Evolutionary conservation across 2,797 vertebrate species (phyloP), one percentile per base, ranked within the genome.

Genomic region (Apogon talboti): DNA sequence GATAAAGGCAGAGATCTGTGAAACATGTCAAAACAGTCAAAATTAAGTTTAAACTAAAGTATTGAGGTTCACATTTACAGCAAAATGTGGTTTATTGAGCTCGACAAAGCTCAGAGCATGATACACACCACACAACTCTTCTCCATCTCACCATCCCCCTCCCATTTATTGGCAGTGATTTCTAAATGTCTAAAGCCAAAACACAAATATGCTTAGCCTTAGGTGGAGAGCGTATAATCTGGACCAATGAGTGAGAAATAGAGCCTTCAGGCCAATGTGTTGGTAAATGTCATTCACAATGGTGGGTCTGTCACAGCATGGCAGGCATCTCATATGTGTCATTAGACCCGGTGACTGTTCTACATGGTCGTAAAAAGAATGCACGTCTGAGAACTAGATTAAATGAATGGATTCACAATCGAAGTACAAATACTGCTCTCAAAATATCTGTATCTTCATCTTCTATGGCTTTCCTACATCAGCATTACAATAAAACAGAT

Each of bases 331-430:
- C 48, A 21, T 28, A 55, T 73, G 44, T 46, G 72, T 14, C 54
- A 63, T 71, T 69, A 71, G 44, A 69, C 44, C 24, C n/a, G 24
- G 6, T 71, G 69, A 79, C 63, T 66, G 60, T 42, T 62, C 66
- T 58, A 48, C 47, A 65, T 42, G 41, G 37, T 9, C 43, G 47
- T 11, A 33, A 49, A 60, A 56, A 42, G 47, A 75, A 33, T 33
- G 7, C 30, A 33, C 1, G 6, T 33, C 6, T 33, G 2, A 9
- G 6, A 9, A 6, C 6, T 33, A 9, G 1, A 33, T 33, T 33
- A 33, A 33, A 33, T 33, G 30, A 33, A 33, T 9, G 30, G 30
- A 33, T 33, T 1, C 30, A 9, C 30, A 7, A 7, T 33, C 7
- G 3, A 1, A 33, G 6, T 33, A 6, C 21, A 24, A 24, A 24